Conservation (phyloP, 2,888 invertebrate genomes). For the Plebejus argus region DNA sequence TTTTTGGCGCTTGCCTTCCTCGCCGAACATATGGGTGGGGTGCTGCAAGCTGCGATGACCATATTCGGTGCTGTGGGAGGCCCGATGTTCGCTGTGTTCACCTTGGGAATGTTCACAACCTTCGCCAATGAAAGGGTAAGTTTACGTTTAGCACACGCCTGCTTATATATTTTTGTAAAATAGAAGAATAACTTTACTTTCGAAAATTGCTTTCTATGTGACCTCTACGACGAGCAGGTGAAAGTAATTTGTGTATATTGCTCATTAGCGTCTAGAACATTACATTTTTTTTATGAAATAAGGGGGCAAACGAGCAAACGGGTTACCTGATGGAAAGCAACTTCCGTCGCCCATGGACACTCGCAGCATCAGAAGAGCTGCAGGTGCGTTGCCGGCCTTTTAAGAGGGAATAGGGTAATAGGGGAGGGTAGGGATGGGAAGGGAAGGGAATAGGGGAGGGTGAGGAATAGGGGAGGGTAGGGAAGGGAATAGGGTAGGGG, state of each 20-base stretch:
- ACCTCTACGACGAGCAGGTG: background rate
- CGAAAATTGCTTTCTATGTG: background rate
- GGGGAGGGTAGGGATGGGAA: too few species aligned
- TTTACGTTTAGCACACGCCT: constrained; percentile 15
- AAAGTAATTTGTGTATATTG: background rate
- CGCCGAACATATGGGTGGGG: constrained; percentile 90
- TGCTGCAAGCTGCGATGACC: constrained; percentile 93
- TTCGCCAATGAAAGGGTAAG: constrained; percentile 85
- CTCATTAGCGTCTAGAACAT: background rate
- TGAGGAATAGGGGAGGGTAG: too few species aligned
- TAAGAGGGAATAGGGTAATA: too few species aligned
- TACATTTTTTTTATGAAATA: too few species aligned
- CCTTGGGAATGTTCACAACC: constrained; percentile 91
- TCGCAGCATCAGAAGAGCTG: too few species aligned
- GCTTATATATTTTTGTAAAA: background rate
- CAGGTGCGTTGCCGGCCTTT: too few species aligned
- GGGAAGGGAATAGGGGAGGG: too few species aligned
- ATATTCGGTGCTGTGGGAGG: constrained; percentile 94
- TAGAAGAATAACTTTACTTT: background rate
- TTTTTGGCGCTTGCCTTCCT: constrained; percentile 91
- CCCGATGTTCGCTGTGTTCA: constrained; percentile 91
- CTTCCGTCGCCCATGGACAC: too few species aligned
- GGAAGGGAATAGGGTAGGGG: too few species aligned
- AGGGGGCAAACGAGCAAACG: too few species aligned
- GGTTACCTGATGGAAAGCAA: too few species aligned